Percentiles rank a stretch among this genome's conserved stretches.
Conservation (phyloP, 2,797 vertebrate species). For the Distichodus sexfasciatus region DNA sequence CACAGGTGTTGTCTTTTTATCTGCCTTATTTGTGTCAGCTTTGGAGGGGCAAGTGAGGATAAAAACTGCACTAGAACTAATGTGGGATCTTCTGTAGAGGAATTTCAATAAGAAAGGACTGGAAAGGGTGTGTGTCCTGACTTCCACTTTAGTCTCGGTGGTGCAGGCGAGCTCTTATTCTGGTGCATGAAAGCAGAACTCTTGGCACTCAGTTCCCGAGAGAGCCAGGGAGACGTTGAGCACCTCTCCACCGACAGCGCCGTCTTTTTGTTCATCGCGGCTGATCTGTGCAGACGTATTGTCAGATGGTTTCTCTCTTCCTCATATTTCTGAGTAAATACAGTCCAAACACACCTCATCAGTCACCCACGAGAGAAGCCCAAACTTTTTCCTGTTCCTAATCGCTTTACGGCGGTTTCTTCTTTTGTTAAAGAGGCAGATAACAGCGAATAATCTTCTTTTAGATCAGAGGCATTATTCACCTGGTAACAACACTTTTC, state of each 20-base stretch:
- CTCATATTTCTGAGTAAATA: not conserved
- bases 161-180: slow-evolving; percentile 20
- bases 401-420: too few species aligned
- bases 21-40: slow-evolving; percentile 12
- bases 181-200: not conserved
- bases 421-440: too few species aligned
- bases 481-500: too few species aligned
- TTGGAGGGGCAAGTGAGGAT: not conserved
- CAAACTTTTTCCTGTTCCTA: not conserved
- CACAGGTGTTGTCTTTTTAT: not conserved
- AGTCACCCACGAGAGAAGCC: not conserved
- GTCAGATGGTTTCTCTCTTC: not conserved
- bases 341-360: not conserved
- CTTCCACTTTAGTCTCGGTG: slow-evolving; percentile 2
- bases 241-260: not conserved
- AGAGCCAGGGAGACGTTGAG: not conserved
- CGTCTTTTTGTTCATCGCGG: not conserved
- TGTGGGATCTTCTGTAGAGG: too few species aligned
- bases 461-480: too few species aligned
- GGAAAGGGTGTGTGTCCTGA: not conserved
- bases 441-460: too few species aligned
- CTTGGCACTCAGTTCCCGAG: slow-evolving; percentile 2
- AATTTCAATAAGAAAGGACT: too few species aligned
- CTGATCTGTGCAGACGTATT: not conserved
- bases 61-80: too few species aligned